These are phyloP conservation scores for Heterochromis multidens DNA, from an alignment of 2,113 vertebrate genomes.

Conservation along the genomic window DNA sequence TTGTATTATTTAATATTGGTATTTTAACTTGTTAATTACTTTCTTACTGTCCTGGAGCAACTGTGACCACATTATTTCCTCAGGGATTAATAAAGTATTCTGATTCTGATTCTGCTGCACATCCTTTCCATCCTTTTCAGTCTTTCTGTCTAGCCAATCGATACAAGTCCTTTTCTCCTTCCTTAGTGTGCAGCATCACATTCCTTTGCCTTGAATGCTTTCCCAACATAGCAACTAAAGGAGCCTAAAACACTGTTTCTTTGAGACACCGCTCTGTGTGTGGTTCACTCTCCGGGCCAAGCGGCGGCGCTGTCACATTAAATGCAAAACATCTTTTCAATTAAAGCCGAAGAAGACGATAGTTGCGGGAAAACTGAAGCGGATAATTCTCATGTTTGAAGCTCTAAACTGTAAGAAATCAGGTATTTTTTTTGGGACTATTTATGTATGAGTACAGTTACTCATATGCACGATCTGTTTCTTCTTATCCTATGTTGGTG, in stretches of 20 bases:
- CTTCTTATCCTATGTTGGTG: not conserved
- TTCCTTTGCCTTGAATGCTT: not conserved
- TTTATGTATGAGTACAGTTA: accelerated
- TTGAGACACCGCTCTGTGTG: not conserved
- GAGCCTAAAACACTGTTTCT: not conserved
- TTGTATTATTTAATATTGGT: no score
- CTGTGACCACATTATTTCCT: no score
- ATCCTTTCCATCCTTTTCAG: not conserved
- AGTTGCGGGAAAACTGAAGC: constrained; percentile 78
- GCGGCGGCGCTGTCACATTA: not conserved
- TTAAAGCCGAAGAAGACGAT: constrained; percentile 26
- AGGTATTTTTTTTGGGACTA: not conserved
- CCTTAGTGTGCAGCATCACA: not conserved
- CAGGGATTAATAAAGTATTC: no score
- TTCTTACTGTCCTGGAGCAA: no score
- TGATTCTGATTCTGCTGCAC: no score
- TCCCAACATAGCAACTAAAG: not conserved
- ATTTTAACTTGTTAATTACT: no score
- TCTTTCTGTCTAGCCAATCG: not conserved
- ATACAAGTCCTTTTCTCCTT: not conserved
- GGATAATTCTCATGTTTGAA: not conserved
- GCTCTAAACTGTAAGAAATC: not conserved
- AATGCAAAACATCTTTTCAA: not conserved
- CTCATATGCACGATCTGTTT: accelerated
- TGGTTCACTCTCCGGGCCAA: accelerated